Percentiles rank a stretch among this genome's conserved stretches.
phyloP scores from a whole-genome alignment of 1,140 invertebrate species.

The Diorhabda sublineata region DNA sequence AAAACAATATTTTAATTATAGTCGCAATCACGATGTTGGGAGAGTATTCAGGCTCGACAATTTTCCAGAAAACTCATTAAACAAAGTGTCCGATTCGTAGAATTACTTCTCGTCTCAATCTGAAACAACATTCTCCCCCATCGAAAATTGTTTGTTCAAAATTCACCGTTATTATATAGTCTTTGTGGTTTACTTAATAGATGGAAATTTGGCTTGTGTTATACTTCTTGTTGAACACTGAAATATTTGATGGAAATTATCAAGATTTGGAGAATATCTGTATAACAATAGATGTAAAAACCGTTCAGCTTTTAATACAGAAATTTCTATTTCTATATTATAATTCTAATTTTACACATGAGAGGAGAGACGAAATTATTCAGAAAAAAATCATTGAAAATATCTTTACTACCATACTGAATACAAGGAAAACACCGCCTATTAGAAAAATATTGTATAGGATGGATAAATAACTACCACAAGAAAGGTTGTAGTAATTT shows the following conservation, averaged over 20 bases:
- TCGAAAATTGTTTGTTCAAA: background rate
- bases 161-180: background rate
- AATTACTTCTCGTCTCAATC: background rate
- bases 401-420: no score
- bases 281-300: no score
- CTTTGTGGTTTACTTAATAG: slow-evolving; percentile 2
- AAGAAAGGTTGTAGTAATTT: no score
- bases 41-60: background rate
- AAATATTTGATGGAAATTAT: background rate
- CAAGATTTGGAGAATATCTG: background rate
- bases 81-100: slow-evolving; percentile 1
- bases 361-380: no score
- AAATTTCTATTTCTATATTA: no score
- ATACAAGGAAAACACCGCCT: no score
- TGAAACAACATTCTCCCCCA: background rate
- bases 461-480: no score
- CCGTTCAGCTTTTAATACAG: no score
- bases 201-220: background rate
- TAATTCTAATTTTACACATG: no score
- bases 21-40: background rate
- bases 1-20: background rate
- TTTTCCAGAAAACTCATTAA: background rate
- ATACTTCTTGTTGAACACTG: background rate
- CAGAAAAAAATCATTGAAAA: no score
- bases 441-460: no score